Evolutionary conservation across 2,113 vertebrate species (phyloP).

Genomic region (Hassar affinis): DNA sequence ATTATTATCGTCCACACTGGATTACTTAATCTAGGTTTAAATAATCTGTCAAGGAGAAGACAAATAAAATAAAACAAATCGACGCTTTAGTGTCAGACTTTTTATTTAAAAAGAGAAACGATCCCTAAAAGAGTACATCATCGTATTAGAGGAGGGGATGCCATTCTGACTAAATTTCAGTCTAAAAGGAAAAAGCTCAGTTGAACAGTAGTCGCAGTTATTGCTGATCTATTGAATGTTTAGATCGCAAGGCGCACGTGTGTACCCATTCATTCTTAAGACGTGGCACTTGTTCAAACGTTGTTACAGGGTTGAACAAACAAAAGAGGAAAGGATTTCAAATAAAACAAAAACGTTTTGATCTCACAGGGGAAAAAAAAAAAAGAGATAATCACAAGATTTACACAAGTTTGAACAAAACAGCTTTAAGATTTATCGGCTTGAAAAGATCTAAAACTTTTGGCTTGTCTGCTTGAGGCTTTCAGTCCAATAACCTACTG

Average conservation of each 20-base stretch:
- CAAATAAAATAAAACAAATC: slow-evolving; percentile 49
- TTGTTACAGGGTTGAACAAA: slow-evolving; percentile 20
- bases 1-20: slow-evolving; percentile 1
- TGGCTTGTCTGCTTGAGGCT: slow-evolving; percentile 37
- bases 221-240: slow-evolving; percentile 37
- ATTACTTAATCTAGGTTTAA: background rate
- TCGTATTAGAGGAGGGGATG: slow-evolving; percentile 57
- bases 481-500: slow-evolving; percentile 52
- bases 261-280: slow-evolving; percentile 40
- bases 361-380: slow-evolving; percentile 24
- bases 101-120: slow-evolving; percentile 71
- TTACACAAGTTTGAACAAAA: slow-evolving; percentile 35
- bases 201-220: slow-evolving; percentile 32
- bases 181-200: slow-evolving; percentile 13
- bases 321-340: background rate
- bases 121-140: slow-evolving; percentile 53
- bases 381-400: slow-evolving; percentile 10
- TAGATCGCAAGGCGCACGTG: slow-evolving; percentile 40
- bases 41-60: slow-evolving; percentile 9
- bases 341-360: slow-evolving; percentile 24
- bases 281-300: slow-evolving; percentile 33
- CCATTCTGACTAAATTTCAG: slow-evolving; percentile 56
- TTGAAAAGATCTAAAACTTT: slow-evolving; percentile 43
- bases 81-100: slow-evolving; percentile 58
- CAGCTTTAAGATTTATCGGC: slow-evolving; percentile 20